These are phyloP conservation scores for Xenotilapia leptura DNA, from an alignment of 2,113 vertebrate species.

Conservation along the genomic window DNA sequence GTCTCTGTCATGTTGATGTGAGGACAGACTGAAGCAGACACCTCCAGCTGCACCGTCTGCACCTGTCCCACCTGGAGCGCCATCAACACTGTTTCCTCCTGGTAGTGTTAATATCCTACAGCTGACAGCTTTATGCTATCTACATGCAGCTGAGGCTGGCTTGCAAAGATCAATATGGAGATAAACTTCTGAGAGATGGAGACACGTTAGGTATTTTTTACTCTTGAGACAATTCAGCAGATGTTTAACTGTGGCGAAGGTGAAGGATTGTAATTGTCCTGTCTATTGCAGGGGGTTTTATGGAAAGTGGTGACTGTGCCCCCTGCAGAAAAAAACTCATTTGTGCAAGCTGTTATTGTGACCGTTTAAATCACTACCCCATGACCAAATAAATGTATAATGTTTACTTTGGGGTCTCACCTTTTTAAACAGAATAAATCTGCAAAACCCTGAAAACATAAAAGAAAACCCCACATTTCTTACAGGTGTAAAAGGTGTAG, in stretches of 20 bases:
- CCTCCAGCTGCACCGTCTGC: slow-evolving; percentile 47
- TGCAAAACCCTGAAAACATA: background rate
- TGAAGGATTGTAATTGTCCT: slow-evolving; percentile 1
- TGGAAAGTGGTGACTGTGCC: background rate
- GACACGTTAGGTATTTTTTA: background rate
- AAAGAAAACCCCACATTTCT: accelerated
- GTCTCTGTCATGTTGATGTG: slow-evolving; percentile 30
- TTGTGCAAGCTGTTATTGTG: background rate
- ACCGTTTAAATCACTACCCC: background rate
- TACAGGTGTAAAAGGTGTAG: background rate
- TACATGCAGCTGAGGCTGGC: background rate
- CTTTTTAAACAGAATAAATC: background rate
- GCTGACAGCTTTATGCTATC: background rate
- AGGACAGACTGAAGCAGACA: slow-evolving; percentile 51
- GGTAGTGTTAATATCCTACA: background rate
- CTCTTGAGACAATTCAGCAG: background rate
- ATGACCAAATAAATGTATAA: background rate
- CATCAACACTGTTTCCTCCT: background rate
- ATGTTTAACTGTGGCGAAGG: background rate
- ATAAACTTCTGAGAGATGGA: background rate
- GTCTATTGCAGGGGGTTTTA: background rate
- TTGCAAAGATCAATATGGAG: slow-evolving; percentile 8
- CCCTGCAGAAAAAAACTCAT: background rate
- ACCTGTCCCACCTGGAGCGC: slow-evolving; percentile 31
- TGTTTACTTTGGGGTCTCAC: background rate